A percentile compares a stretch with the other conserved stretches of the same genome.
Conservation (phyloP, 1,140 invertebrate genomes). For the Schlechtendalia chinensis region DNA sequence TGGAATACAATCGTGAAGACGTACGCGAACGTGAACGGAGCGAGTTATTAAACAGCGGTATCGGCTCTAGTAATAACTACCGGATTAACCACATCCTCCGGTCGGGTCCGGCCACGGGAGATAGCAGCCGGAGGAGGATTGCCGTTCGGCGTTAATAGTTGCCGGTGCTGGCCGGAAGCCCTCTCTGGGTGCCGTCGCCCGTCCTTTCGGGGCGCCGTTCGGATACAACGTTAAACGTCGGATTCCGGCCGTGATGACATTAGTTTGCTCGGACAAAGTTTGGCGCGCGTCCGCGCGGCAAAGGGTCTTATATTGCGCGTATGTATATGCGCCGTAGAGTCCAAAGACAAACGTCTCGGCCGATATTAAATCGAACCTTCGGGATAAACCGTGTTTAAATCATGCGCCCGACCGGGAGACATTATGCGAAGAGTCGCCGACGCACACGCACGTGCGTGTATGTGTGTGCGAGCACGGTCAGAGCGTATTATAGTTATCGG, state of each 20-base stretch:
- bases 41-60: too few species aligned
- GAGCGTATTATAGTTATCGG: too few species aligned
- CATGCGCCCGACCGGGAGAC: not conserved
- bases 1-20: too few species aligned
- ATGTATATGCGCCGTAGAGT: not conserved
- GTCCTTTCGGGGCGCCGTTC: not conserved
- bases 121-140: too few species aligned
- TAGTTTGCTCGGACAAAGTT: slow-evolving; percentile 22
- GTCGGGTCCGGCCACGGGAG: too few species aligned
- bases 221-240: not conserved
- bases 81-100: too few species aligned
- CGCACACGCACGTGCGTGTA: not conserved
- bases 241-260: not conserved
- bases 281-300: not conserved
- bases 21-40: too few species aligned
- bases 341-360: slow-evolving; percentile 29
- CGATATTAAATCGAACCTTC: slow-evolving; percentile 45
- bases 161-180: not conserved
- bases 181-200: not conserved
- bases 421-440: not conserved
- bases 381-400: not conserved
- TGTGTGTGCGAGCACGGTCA: not conserved
- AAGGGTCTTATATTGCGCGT: not conserved
- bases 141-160: slow-evolving; percentile 26
- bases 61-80: too few species aligned